Base-by-base conservation (phyloP, 2,888 invertebrate genomes). In the Acronicta aceris region DNA sequence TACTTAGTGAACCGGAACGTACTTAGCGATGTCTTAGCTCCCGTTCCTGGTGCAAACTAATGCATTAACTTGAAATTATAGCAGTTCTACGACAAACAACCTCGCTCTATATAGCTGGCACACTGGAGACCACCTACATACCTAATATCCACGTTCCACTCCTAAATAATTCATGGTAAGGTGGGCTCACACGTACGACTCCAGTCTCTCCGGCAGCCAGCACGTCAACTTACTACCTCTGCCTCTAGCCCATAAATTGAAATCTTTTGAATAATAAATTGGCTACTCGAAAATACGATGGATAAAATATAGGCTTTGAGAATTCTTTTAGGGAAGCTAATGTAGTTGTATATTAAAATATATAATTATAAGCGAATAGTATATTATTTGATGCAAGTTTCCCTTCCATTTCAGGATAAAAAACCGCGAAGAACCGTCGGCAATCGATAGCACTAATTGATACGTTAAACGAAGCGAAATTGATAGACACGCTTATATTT, bases 91-190 rank as follows among this genome's bases (percentile, higher is more conserved):
- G 52, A 61, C 52, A 60, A 50, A 51, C 66, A 74, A 65, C 71
- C 63, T 78, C 70, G 70, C 16, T 56, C 65, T 45, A 59, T 65
- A 68, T 49, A 27, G 21, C 58, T 21, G 47, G 49, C 15, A 59
- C 46, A 21, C 42, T 71, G 68, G 76, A 74, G 78, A 73, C 78
- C 72, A 81, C 76, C 75, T 79, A 75, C 75, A 78, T 81, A n/a
- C n/a, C n/a, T n/a, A 81, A 85, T 85, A 87, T 84, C 80, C 79
- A 81, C 73, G 70, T 74, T 77, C 77, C 79, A 69, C 69, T 76
- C 67, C 71, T 88, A 78, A 87, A 87, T 88, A 84, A 88, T 88
- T 86, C 83, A 87, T 78, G 65, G 47, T 43, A 10, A 71, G 62
- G 59, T 57, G 62, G 58, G 60, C 76, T 71, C 71, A 81, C 71